Percentiles rank a stretch among this genome's conserved stretches.
phyloP scores from a whole-genome alignment of 2,113 vertebrate genomes.

The Hippolais icterina region DNA sequence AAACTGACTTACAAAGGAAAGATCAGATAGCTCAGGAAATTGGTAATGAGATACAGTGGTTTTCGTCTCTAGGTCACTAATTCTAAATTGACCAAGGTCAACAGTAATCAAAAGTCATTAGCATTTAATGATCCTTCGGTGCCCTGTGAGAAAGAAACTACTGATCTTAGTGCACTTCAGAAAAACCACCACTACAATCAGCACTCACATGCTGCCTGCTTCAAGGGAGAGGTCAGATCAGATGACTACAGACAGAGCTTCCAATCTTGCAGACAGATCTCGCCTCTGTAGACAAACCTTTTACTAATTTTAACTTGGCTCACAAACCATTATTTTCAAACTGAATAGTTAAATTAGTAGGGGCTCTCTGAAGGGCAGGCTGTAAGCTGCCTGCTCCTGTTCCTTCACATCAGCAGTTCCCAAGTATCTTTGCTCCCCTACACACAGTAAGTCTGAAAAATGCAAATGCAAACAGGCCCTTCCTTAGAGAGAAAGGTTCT shows the following conservation, averaged over 20 bases:
- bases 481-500: background rate
- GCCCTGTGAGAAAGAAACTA: slow-evolving; percentile 42
- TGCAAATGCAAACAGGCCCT: background rate
- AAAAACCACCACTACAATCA: slow-evolving; percentile 26
- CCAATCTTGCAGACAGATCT: background rate
- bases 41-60: slow-evolving; percentile 67
- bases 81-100: slow-evolving; percentile 66
- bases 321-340: background rate
- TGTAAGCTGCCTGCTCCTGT: background rate
- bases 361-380: background rate
- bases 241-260: background rate
- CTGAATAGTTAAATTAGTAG: background rate
- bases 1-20: slow-evolving; percentile 40
- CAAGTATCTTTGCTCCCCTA: background rate
- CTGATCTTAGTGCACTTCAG: slow-evolving; percentile 14
- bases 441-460: background rate
- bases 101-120: slow-evolving; percentile 69
- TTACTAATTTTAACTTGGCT: background rate
- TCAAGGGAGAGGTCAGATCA: background rate
- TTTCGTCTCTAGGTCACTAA: slow-evolving; percentile 59
- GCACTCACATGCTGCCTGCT: background rate
- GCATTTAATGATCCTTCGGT: slow-evolving; percentile 57
- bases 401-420: background rate
- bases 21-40: slow-evolving; percentile 62
- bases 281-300: background rate